Percentiles rank a stretch among this genome's conserved stretches.
Conservation (phyloP, 2,888 invertebrate genomes). For the Bedellia somnulentella region DNA sequence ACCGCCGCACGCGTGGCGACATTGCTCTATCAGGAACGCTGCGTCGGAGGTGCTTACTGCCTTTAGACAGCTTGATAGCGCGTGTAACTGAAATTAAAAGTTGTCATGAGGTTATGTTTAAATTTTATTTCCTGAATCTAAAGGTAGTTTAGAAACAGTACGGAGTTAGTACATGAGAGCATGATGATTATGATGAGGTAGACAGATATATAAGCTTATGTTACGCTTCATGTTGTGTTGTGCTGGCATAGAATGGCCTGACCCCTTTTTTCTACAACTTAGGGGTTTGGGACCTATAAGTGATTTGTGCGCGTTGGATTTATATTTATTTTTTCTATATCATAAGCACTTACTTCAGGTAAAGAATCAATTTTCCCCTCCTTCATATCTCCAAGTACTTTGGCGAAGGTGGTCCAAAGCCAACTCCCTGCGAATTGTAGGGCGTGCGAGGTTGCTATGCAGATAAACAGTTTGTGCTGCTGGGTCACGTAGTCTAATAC, state of each 20-base stretch:
- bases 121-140: too few relatives aligned
- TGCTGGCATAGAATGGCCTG: too few relatives aligned
- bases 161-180: too few relatives aligned
- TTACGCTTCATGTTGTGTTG: too few relatives aligned
- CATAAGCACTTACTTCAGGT: constrained; percentile 77
- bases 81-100: constrained; percentile 71
- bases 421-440: constrained; percentile 71
- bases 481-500: constrained; percentile 91
- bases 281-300: too few relatives aligned
- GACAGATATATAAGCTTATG: too few relatives aligned
- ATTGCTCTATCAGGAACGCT: constrained; percentile 74
- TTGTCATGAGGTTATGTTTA: too few relatives aligned
- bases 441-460: constrained; percentile 79
- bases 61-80: constrained; percentile 87
- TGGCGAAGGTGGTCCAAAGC: constrained; percentile 79
- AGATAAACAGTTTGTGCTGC: constrained; percentile 88
- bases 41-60: constrained; percentile 79
- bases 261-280: too few relatives aligned
- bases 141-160: too few relatives aligned
- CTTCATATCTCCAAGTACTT: constrained; percentile 72
- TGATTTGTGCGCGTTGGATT: too few relatives aligned
- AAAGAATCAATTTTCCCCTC: constrained; percentile 75
- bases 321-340: too few relatives aligned
- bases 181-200: too few relatives aligned
- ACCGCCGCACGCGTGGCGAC: constrained; percentile 89